Conservation (phyloP, 2,888 invertebrate species). For the Dolichomitus sp. region DNA sequence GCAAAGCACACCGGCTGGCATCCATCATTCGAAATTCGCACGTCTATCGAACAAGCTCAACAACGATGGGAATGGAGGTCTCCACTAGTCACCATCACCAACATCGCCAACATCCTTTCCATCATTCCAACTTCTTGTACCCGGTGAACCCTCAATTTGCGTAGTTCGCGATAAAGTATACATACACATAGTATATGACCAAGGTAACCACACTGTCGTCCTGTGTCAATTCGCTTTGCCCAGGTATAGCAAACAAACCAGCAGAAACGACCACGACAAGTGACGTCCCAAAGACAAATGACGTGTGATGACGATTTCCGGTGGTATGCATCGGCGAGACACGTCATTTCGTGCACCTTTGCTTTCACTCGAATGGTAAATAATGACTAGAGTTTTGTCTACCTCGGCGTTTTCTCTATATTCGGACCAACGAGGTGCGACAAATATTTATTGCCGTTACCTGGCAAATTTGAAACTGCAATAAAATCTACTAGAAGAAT, state of each 20-base stretch:
- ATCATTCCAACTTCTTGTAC: constrained; percentile 9
- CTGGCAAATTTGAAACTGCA: background rate
- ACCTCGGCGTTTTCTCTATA: background rate
- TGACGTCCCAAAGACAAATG: constrained; percentile 48
- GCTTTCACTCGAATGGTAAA: background rate
- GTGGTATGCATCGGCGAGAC: constrained; percentile 14
- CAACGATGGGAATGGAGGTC: constrained; percentile 22
- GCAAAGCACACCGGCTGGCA: constrained; percentile 73
- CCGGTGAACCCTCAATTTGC: background rate
- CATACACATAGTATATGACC: background rate
- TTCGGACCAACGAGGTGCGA: no score
- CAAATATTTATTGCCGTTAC: background rate
- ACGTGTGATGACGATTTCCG: constrained; percentile 35
- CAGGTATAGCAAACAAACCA: constrained; percentile 1
- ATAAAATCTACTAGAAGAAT: background rate
- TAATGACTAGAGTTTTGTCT: background rate
- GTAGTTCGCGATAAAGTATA: background rate
- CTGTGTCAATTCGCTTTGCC: constrained; percentile 1
- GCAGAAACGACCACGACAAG: constrained; percentile 1
- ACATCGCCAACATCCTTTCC: background rate
- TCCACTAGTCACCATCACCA: background rate
- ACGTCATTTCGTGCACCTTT: background rate
- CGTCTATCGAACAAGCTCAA: constrained; percentile 45
- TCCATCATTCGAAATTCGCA: constrained; percentile 78
- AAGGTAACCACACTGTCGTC: constrained; percentile 1